Evolutionary conservation across 2,797 vertebrate species (phyloP).

Genomic region (Diceros bicornis): DNA sequence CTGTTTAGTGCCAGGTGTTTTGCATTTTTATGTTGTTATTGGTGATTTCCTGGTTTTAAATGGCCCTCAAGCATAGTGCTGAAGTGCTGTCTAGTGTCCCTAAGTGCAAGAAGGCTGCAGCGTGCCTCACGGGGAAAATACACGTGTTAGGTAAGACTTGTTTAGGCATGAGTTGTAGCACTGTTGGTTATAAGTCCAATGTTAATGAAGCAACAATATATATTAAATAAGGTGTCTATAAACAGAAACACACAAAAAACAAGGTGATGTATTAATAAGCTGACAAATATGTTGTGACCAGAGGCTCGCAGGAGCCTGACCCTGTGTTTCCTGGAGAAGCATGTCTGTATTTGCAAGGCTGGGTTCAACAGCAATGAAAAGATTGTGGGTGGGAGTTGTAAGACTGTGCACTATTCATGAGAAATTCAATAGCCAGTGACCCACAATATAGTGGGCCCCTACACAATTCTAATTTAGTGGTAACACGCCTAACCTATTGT

Average conservation of each 20-base stretch:
- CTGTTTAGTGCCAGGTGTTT: background rate
- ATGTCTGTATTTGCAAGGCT: background rate
- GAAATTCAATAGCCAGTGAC: background rate
- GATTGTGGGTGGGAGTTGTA: background rate
- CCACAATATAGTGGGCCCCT: background rate
- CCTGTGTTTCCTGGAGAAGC: background rate
- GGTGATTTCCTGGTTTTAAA: background rate
- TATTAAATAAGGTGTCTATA: background rate
- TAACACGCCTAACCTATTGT: background rate
- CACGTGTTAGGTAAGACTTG: background rate
- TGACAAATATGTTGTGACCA: background rate
- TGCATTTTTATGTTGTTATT: background rate
- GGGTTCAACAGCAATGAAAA: background rate
- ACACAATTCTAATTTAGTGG: background rate
- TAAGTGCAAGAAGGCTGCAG: background rate
- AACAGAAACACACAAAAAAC: background rate
- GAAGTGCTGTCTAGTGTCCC: background rate
- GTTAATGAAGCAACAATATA: background rate
- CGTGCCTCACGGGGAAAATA: background rate
- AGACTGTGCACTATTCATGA: no score
- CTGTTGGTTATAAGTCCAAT: background rate
- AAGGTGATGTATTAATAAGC: background rate
- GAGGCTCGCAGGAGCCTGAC: background rate
- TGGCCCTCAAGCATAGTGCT: background rate
- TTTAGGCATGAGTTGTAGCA: background rate